phyloP scores from a whole-genome alignment of 2,888 invertebrate genomes.

The Ectropis crepuscularia region DNA sequence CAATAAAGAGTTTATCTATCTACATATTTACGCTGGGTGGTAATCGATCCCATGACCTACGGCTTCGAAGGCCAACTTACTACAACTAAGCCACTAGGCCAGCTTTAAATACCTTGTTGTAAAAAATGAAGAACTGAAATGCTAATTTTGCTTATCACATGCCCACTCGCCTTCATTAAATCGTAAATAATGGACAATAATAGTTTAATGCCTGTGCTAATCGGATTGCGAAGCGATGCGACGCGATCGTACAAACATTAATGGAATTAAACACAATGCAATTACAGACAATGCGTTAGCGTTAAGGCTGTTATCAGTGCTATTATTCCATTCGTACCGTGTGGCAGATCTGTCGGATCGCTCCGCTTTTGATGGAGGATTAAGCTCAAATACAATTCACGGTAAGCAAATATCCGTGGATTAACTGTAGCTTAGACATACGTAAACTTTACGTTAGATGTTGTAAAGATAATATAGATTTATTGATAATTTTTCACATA shows the following conservation, averaged over 20 bases:
- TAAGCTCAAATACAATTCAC: background rate
- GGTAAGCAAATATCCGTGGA: background rate
- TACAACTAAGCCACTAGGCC: too few species aligned
- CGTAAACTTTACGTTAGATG: background rate
- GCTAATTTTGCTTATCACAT: too few species aligned
- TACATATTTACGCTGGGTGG: too few species aligned
- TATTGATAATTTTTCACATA: too few species aligned
- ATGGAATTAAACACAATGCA: conserved; percentile 71
- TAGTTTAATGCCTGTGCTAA: conserved; percentile 53
- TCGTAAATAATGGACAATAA: conserved; percentile 33
- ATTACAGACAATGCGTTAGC: conserved; percentile 61
- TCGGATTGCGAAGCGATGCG: conserved; percentile 62
- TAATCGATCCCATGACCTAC: too few species aligned
- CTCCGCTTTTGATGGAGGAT: conserved; percentile 10
- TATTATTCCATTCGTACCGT: conserved; percentile 20
- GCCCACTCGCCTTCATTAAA: conserved; percentile 30
- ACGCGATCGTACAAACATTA: conserved; percentile 58
- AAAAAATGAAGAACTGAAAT: too few species aligned
- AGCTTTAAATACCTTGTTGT: too few species aligned
- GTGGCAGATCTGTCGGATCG: conserved; percentile 1
- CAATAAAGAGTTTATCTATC: too few species aligned
- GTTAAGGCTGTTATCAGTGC: conserved; percentile 33
- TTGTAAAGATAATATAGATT: background rate
- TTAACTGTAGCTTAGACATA: background rate
- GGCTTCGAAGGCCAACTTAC: too few species aligned